Conservation (phyloP, 2,113 vertebrate species). For the Bambusicola thoracicus region DNA sequence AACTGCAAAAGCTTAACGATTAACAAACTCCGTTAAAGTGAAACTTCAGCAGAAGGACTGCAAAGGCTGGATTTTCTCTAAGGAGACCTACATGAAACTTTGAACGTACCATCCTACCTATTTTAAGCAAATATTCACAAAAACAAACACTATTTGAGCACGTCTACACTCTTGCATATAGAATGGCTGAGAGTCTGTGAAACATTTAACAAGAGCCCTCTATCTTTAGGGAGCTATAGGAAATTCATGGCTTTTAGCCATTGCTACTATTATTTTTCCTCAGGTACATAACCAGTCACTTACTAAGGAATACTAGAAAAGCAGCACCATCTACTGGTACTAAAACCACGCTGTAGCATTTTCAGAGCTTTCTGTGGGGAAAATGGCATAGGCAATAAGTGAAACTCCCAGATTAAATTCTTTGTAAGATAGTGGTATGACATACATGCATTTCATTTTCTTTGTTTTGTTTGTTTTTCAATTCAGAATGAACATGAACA, state of each 20-base stretch:
- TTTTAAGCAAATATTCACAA: background rate
- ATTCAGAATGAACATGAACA: background rate
- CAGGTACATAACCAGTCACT: background rate
- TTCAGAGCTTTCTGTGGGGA: background rate
- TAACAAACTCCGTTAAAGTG: background rate
- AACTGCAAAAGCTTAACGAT: background rate
- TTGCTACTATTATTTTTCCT: no score
- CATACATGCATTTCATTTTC: background rate
- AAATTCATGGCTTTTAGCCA: background rate
- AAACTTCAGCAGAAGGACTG: background rate
- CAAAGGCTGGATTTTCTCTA: background rate
- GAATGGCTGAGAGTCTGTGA: background rate
- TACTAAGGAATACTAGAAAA: background rate
- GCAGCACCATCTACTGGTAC: slow-evolving; percentile 66
- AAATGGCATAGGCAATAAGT: background rate
- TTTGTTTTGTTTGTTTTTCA: background rate
- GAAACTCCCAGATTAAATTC: background rate
- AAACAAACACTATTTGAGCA: background rate
- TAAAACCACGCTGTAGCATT: background rate
- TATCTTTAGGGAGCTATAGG: background rate
- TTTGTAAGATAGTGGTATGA: background rate
- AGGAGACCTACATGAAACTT: accelerated
- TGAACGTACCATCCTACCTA: background rate
- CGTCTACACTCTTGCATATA: background rate
- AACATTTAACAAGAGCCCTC: background rate